Evolutionary conservation across 2,888 invertebrate genomes (phyloP).

Genomic region (Micropterix aruncella): DNA sequence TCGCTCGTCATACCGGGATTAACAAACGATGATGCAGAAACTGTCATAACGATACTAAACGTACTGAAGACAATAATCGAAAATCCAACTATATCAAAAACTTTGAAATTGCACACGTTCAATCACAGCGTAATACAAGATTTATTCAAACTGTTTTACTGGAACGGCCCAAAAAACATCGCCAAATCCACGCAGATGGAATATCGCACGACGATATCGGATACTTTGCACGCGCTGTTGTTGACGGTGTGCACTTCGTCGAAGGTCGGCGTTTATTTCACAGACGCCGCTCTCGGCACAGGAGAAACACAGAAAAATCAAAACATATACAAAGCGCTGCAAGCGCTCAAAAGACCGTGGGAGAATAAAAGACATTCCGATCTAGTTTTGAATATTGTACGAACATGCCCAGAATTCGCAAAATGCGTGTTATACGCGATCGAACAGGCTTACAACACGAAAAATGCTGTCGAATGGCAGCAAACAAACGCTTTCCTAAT

Average conservation of each 20-base stretch:
- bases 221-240: slow-evolving; percentile 53
- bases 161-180: slow-evolving; percentile 51
- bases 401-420: slow-evolving; percentile 58
- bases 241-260: slow-evolving; percentile 60
- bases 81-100: slow-evolving; percentile 51
- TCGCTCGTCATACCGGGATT: slow-evolving; percentile 48
- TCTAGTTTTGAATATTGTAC: slow-evolving; percentile 46
- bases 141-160: slow-evolving; percentile 55
- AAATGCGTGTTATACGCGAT: slow-evolving; percentile 44
- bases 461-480: slow-evolving; percentile 39
- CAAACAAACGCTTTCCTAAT: slow-evolving; percentile 31
- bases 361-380: slow-evolving; percentile 47
- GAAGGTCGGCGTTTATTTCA: slow-evolving; percentile 63
- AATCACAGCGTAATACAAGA: slow-evolving; percentile 50
- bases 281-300: slow-evolving; percentile 49
- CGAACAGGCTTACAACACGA: slow-evolving; percentile 46
- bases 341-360: slow-evolving; percentile 55
- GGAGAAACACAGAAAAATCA: slow-evolving; percentile 44
- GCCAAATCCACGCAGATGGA: slow-evolving; percentile 23
- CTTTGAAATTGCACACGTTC: slow-evolving; percentile 57
- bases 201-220: slow-evolving; percentile 30
- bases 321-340: slow-evolving; percentile 45
- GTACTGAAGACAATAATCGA: slow-evolving; percentile 54
- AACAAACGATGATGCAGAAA: slow-evolving; percentile 49
- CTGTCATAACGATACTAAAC: slow-evolving; percentile 49